Evolutionary conservation across 2,113 vertebrate species (phyloP).

Genomic region (Centropus bengalensis): DNA sequence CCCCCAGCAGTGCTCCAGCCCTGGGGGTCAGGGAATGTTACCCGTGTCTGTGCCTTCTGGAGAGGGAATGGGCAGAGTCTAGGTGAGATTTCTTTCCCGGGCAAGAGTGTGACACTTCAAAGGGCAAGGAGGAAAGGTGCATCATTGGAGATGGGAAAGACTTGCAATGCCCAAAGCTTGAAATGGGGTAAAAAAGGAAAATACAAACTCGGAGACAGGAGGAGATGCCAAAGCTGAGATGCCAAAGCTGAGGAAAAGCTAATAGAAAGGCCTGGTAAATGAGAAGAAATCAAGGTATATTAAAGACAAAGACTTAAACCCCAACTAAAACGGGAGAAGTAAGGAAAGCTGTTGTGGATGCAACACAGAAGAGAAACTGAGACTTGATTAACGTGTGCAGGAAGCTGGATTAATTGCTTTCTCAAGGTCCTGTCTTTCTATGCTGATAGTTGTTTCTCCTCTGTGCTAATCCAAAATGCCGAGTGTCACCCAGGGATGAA

Average conservation of each 20-base stretch:
- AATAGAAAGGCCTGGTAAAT: neutral
- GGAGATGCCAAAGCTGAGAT: neutral
- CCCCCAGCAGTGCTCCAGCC: neutral
- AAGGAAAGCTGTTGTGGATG: neutral
- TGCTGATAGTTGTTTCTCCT: neutral
- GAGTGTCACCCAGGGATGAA: neutral
- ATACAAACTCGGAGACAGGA: neutral
- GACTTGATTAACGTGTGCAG: neutral
- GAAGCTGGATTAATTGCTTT: neutral
- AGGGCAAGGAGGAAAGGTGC: neutral
- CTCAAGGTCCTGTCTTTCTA: neutral
- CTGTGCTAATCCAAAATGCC: neutral
- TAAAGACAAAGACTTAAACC: neutral
- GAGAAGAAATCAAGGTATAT: neutral
- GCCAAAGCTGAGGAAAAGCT: neutral
- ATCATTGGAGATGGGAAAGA: neutral
- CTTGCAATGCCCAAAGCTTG: neutral
- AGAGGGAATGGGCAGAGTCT: neutral
- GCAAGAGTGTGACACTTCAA: neutral
- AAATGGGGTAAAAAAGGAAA: neutral
- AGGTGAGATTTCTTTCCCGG: neutral
- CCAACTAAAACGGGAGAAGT: neutral
- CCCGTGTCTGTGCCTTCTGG: fast-evolving
- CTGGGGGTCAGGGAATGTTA: neutral
- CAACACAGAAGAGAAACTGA: neutral